Percentiles rank a stretch among this genome's conserved stretches.
phyloP scores from a whole-genome alignment of 1,140 invertebrate genomes.

The Acromyrmex heyeri region DNA sequence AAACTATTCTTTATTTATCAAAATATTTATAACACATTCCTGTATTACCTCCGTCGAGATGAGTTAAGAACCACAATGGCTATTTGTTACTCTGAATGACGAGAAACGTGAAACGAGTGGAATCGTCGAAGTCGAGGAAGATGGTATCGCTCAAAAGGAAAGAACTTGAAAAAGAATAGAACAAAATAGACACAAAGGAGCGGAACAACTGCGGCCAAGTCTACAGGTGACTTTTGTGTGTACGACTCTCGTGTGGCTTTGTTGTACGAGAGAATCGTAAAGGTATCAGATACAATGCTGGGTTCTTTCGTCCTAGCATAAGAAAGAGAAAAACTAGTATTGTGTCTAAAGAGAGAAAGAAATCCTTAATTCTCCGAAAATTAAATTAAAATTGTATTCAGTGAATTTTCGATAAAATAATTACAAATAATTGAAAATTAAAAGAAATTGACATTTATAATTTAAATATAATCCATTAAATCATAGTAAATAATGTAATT shows the following conservation, averaged over 20 bases:
- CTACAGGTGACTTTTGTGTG: conserved; percentile 53
- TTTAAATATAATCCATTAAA: background rate
- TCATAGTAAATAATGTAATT: background rate
- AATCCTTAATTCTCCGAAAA: conserved; percentile 12
- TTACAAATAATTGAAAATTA: background rate
- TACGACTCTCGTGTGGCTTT: conserved; percentile 58
- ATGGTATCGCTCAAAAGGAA: conserved; percentile 44
- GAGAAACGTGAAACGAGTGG: conserved; percentile 27
- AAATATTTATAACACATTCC: background rate
- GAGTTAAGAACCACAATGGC: conserved; percentile 11
- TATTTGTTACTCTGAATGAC: conserved; percentile 47
- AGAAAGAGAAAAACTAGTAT: background rate
- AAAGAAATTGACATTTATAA: background rate
- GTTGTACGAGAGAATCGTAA: conserved; percentile 45
- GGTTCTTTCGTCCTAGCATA: conserved; percentile 27
- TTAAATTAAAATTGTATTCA: conserved; percentile 17
- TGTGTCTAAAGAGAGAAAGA: background rate
- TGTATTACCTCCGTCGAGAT: background rate
- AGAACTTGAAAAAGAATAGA: conserved; percentile 63
- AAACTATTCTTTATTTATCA: conserved; percentile 4
- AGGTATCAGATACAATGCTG: conserved; percentile 45
- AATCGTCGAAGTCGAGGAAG: conserved; percentile 20
- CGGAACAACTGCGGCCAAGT: conserved; percentile 60
- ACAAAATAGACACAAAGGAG: conserved; percentile 53
- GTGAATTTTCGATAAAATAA: background rate